These are phyloP conservation scores for Sthenelais limicola DNA, from an alignment of 2,888 invertebrate species.

Conservation along the genomic window DNA sequence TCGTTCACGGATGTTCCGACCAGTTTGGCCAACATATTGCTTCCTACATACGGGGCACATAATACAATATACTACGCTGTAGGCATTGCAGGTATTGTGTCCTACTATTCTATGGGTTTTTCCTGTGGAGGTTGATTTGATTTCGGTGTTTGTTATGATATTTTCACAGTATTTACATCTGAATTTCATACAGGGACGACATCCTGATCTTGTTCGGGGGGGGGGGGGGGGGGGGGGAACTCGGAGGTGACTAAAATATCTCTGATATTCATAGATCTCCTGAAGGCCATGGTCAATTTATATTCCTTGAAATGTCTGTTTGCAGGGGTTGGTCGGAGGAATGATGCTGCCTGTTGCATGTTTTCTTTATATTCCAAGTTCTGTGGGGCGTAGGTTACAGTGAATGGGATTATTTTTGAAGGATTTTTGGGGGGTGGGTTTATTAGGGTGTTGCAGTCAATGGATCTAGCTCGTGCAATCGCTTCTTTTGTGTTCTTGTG, in stretches of 20 bases:
- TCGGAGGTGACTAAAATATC: not conserved
- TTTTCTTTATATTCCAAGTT: not conserved
- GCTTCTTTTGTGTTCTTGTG: not conserved
- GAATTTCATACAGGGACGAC: not conserved
- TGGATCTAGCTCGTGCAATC: not conserved
- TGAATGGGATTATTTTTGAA: not conserved
- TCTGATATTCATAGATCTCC: not conserved
- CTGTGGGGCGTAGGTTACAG: not conserved
- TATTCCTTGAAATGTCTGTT: not conserved
- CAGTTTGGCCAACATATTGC: conserved; percentile 14
- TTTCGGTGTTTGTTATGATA: not conserved
- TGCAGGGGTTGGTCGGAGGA: not conserved
- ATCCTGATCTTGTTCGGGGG: not conserved
- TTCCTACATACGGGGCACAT: not conserved
- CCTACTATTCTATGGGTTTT: not conserved
- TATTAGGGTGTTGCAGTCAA: not conserved
- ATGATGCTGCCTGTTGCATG: not conserved
- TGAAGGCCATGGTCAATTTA: conserved; percentile 1
- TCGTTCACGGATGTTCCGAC: not conserved
- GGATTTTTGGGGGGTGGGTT: no score
- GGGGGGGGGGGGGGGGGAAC: not conserved
- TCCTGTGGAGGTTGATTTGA: not conserved
- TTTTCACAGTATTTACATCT: conserved; percentile 6
- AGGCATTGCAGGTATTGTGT: not conserved
- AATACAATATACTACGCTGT: not conserved